phyloP scores from a whole-genome alignment of 2,797 vertebrate genomes.

The Bradypodion ventrale region DNA sequence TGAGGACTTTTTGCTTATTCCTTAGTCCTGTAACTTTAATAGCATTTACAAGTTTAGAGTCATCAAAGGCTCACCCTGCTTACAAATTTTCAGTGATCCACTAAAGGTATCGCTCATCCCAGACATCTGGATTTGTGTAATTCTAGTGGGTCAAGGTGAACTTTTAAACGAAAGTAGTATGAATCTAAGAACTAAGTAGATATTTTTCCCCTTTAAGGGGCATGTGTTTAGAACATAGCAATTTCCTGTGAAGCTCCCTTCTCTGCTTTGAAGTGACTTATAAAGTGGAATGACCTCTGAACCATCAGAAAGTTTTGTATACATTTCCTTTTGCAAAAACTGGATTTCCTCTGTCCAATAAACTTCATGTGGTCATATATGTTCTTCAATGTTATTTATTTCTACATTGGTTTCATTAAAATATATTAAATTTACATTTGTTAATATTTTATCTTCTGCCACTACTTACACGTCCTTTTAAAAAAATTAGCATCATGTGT shows the following conservation, averaged over 20 bases:
- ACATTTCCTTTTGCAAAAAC: background rate
- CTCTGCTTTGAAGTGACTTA: background rate
- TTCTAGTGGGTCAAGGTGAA: rapidly evolving
- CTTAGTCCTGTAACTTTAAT: no score
- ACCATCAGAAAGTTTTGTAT: background rate
- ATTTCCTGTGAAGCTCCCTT: background rate
- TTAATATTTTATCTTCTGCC: constrained; percentile 8
- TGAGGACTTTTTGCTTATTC: no score
- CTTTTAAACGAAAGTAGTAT: background rate
- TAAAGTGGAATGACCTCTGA: background rate
- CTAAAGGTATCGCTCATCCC: background rate
- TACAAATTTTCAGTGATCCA: no score
- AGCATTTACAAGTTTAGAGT: no score
- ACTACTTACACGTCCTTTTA: background rate
- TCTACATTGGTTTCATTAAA: constrained; percentile 40
- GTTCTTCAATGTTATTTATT: background rate
- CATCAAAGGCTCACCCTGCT: no score
- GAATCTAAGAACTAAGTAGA: background rate
- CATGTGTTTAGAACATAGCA: rapidly evolving
- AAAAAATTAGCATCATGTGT: background rate
- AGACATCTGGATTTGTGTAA: background rate
- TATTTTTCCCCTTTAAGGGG: background rate
- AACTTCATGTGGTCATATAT: background rate
- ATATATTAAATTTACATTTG: background rate
- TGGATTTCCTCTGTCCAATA: background rate